Conservation (phyloP, 2,888 invertebrate species). For the Lymantria dispar region DNA sequence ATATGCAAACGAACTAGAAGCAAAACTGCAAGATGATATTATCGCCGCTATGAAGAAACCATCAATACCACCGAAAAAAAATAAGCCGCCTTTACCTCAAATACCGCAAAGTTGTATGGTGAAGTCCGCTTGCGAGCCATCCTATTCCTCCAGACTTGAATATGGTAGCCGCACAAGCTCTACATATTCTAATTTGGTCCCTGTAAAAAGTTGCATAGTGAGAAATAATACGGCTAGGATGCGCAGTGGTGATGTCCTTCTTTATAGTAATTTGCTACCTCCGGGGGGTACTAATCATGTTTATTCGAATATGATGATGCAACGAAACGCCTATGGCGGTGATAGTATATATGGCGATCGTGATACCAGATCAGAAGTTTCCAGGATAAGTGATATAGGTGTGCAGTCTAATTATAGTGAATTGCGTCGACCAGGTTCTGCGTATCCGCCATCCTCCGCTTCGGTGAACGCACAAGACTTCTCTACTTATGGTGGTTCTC, state of each 20-base stretch:
- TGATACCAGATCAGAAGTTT: constrained; percentile 69
- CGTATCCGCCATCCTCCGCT: constrained; percentile 77
- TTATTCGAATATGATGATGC: constrained; percentile 71
- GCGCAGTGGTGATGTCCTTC: constrained; percentile 69
- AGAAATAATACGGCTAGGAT: constrained; percentile 65
- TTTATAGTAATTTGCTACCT: constrained; percentile 74
- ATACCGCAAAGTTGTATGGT: constrained; percentile 90
- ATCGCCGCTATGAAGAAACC: constrained; percentile 74
- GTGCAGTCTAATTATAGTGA: constrained; percentile 85
- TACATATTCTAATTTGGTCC: constrained; percentile 75
- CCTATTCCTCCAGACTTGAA: constrained; percentile 88
- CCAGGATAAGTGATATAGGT: constrained; percentile 72
- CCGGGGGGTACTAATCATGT: constrained; percentile 78
- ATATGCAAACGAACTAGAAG: constrained; percentile 75
- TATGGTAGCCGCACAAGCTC: constrained; percentile 72
- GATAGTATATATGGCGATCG: constrained; percentile 77
- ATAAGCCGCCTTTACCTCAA: constrained; percentile 75
- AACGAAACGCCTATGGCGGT: constrained; percentile 68
- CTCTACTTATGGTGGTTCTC: constrained; percentile 80
- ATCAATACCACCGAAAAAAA: constrained; percentile 74
- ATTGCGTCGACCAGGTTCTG: constrained; percentile 81
- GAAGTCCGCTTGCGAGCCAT: constrained; percentile 88
- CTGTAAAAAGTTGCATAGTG: constrained; percentile 78
- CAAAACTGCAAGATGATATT: constrained; percentile 76
- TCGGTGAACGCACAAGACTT: constrained; percentile 79